Evolutionary conservation across 2,113 vertebrate species (phyloP).

Genomic region (Scopus umbretta): DNA sequence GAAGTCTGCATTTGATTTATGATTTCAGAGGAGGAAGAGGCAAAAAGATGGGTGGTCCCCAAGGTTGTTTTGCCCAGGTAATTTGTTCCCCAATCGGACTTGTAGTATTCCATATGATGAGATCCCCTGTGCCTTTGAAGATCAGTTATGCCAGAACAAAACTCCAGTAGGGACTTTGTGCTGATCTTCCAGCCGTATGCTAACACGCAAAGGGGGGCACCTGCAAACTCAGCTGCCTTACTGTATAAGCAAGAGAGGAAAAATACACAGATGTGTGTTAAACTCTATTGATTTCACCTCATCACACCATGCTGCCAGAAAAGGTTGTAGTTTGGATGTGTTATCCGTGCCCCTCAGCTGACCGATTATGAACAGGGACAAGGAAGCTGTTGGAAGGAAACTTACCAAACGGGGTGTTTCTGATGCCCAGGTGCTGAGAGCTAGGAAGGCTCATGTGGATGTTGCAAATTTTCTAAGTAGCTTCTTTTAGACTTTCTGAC

Average conservation of each 20-base stretch:
- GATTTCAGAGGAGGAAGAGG: neutral
- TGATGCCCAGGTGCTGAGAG: neutral
- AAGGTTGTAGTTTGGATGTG: fast-evolving
- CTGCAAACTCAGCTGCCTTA: neutral
- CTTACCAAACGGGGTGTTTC: neutral
- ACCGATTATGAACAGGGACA: neutral
- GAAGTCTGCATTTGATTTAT: neutral
- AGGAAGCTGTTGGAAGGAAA: neutral
- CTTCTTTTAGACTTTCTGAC: neutral
- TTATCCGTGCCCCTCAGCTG: neutral
- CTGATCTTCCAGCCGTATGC: neutral
- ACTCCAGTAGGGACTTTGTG: neutral
- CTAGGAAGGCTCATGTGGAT: neutral
- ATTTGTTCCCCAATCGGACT: neutral
- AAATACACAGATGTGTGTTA: neutral
- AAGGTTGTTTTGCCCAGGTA: neutral
- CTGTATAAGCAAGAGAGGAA: neutral
- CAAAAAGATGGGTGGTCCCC: neutral
- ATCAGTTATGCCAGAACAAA: neutral
- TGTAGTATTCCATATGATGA: neutral
- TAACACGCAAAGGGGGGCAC: neutral
- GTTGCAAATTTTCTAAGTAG: neutral
- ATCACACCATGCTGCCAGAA: neutral
- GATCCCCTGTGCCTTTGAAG: neutral
- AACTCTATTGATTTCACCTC: neutral